Base-by-base conservation (phyloP, 1,140 invertebrate species). In the Tachypleus tridentatus region DNA sequence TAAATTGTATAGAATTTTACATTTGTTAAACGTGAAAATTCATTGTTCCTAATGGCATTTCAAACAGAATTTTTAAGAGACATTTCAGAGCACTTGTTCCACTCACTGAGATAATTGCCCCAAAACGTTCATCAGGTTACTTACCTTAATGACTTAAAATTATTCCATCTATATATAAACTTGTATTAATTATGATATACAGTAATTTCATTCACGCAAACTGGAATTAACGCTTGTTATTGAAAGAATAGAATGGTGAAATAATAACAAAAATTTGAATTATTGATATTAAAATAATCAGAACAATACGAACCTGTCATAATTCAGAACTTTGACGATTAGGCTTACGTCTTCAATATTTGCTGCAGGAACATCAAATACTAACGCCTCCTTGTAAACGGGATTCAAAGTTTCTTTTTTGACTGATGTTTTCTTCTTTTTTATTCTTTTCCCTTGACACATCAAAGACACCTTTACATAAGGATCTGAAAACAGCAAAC, bases 251-350 rank as follows among this genome's bases (percentile, higher is more conserved):
- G 29, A 29, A 29, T 29, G 29, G 29, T 29, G 29, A 29, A 29
- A 29, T 29, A 29, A 29, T 2, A 29, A 29, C 29, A 29, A 29
- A 29, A 29, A 29, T 29, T 0, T 29, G 29, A 29, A 29, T 29
- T 29, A 29, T 29, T 29, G 29, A 29, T 29, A 29, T 29, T 29
- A 57, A n/a, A 10, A 9, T 60, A 72, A 62, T 50, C 8, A 48
- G 63, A 11, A 10, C 8, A 61, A 47, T 48, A 49, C 72, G 66
- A 77, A 91, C 89, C 88, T 86, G 77, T 93, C 89, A 73, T 92
- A 92, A 77, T 93, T 89, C 68, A 93, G 87, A 61, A 93, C 86
- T 81, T 91, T 91, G 56, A 93, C 81, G 11, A 92, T 80, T 3
- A 93, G 78, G 63, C 85, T 86, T 60, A 91, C 86, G 69, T 92